These are phyloP conservation scores for Epirrhoe tristata DNA, from an alignment of 2,888 invertebrate genomes.

Conservation along the genomic window DNA sequence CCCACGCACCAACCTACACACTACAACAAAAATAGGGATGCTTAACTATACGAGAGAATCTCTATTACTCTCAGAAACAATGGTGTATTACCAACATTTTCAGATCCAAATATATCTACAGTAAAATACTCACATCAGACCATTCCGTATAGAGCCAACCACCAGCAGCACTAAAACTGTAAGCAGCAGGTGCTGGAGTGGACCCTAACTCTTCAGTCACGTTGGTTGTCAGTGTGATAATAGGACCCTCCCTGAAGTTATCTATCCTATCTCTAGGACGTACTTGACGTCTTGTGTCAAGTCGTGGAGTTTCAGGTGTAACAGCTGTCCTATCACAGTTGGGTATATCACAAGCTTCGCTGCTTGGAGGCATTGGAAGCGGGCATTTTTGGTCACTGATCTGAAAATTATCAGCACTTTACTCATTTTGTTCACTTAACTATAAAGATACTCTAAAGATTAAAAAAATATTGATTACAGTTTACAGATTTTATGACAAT, in stretches of 20 bases:
- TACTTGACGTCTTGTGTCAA: conserved; percentile 74
- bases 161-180: conserved; percentile 69
- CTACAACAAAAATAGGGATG: conserved; percentile 56
- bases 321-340: conserved; percentile 73
- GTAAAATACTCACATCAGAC: conserved; percentile 75
- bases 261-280: conserved; percentile 71
- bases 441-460: neutral
- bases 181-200: conserved; percentile 62
- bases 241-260: conserved; percentile 73
- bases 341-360: conserved; percentile 73
- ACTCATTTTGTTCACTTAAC: neutral
- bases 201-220: conserved; percentile 64
- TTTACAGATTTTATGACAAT: too few species aligned
- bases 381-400: conserved; percentile 81
- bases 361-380: conserved; percentile 76
- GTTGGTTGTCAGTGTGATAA: conserved; percentile 69
- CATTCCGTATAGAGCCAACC: conserved; percentile 87
- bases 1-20: conserved; percentile 92
- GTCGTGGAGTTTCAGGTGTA: conserved; percentile 61
- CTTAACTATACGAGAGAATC: neutral
- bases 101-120: too few species aligned
- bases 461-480: too few species aligned
- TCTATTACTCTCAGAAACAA: too few species aligned
- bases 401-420: conserved; percentile 52
- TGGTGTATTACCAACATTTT: too few species aligned